Percentiles rank a stretch among this genome's conserved stretches.
Evolutionary conservation across 1,140 invertebrate species (phyloP).

Genomic region (Bombus consobrinus): DNA sequence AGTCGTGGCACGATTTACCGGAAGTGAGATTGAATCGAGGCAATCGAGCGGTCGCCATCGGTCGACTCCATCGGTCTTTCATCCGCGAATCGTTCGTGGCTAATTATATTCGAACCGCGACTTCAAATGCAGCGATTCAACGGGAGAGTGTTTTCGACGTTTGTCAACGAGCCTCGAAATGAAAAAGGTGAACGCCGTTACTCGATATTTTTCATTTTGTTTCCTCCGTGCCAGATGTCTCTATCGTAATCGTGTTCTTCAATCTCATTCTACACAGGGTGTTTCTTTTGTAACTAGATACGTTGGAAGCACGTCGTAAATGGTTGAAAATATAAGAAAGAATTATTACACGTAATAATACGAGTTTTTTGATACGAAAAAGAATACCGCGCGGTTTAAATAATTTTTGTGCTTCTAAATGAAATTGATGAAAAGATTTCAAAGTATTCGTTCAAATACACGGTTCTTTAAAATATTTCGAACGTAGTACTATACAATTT

Average conservation of each 20-base stretch:
- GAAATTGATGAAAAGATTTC: background rate
- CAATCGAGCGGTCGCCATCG: background rate
- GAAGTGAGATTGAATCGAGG: conserved; percentile 12
- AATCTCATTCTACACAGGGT: background rate
- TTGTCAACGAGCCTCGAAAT: conserved; percentile 4
- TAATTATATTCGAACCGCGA: conserved; percentile 15
- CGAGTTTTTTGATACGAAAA: background rate
- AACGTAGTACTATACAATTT: too few relatives aligned
- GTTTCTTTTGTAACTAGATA: too few relatives aligned
- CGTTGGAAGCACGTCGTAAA: too few relatives aligned
- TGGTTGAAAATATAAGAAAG: background rate
- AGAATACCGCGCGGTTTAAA: background rate
- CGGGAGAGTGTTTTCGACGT: conserved; percentile 7
- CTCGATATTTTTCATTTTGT: background rate
- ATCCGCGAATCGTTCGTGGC: background rate
- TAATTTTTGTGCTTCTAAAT: background rate
- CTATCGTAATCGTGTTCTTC: background rate
- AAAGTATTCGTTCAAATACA: too few relatives aligned
- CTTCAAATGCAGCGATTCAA: background rate
- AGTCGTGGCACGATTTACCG: background rate
- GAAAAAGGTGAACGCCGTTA: background rate
- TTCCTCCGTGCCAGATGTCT: background rate
- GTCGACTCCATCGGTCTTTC: background rate
- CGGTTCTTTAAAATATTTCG: too few relatives aligned
- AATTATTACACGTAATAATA: background rate